phyloP scores from a whole-genome alignment of 1,140 invertebrate genomes.

The Eriocheir sinensis region DNA sequence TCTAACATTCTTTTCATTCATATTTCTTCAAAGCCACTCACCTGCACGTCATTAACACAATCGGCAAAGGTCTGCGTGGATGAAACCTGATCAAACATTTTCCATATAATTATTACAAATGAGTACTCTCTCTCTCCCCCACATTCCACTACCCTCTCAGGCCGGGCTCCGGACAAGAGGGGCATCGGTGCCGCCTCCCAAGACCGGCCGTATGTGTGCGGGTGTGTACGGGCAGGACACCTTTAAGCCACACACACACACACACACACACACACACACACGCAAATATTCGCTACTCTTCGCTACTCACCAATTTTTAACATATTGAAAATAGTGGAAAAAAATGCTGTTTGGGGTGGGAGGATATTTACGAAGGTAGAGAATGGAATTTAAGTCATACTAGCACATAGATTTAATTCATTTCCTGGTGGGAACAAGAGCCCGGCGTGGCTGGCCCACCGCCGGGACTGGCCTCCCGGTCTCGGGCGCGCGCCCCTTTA shows the following conservation, averaged over 20 bases:
- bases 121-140: constrained; percentile 15
- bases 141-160: constrained; percentile 47
- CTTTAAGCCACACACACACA: constrained; percentile 42
- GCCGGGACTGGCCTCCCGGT: constrained; percentile 35
- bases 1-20: too few species aligned
- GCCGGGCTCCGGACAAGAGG: constrained; percentile 49
- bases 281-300: background rate
- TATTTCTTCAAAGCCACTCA: too few species aligned
- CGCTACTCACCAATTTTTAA: background rate
- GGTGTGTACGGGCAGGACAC: constrained; percentile 20
- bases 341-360: background rate
- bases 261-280: background rate
- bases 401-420: constrained; percentile 75
- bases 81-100: too few species aligned
- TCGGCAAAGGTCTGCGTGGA: too few species aligned
- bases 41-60: too few species aligned
- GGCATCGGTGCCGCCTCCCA: constrained; percentile 31
- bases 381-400: constrained; percentile 73
- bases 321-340: background rate
- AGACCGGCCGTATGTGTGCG: constrained; percentile 15
- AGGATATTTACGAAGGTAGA: constrained; percentile 38
- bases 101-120: too few species aligned
- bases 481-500: constrained; percentile 58
- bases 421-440: constrained; percentile 60
- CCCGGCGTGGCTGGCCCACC: constrained; percentile 34